These are phyloP conservation scores for Hypselothyrea guttata DNA, from an alignment of 2,888 invertebrate genomes.

Conservation along the genomic window DNA sequence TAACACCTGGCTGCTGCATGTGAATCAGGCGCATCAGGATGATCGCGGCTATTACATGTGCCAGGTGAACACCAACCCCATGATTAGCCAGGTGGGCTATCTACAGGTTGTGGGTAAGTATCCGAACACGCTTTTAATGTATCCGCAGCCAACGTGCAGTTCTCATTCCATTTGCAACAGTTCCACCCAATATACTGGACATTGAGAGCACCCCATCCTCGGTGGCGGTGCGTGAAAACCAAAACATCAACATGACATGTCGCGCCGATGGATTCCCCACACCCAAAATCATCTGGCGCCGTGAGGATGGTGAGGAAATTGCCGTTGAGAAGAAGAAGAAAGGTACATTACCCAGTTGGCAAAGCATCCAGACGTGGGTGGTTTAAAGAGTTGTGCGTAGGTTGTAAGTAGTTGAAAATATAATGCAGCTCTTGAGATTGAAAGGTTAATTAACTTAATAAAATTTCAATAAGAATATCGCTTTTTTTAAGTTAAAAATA, in stretches of 20 bases:
- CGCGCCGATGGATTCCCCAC: conserved; percentile 95
- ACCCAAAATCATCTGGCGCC: conserved; percentile 96
- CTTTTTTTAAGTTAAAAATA: too few relatives aligned
- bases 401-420: too few relatives aligned
- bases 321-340: conserved; percentile 92
- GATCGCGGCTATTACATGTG: conserved; percentile 90
- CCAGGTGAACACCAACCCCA: conserved; percentile 92
- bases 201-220: conserved; percentile 95
- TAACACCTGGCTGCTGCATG: conserved; percentile 95
- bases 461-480: too few relatives aligned
- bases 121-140: background rate
- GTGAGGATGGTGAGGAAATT: conserved; percentile 94
- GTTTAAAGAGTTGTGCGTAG: conserved; percentile 22
- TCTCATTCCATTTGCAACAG: conserved; percentile 83
- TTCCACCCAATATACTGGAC: conserved; percentile 96
- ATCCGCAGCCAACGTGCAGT: background rate
- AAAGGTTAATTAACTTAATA: too few relatives aligned
- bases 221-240: conserved; percentile 95
- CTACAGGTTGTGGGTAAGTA: conserved; percentile 94
- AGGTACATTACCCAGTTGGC: conserved; percentile 84
- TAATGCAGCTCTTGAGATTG: too few relatives aligned
- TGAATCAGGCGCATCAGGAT: conserved; percentile 94
- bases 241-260: conserved; percentile 95
- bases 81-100: conserved; percentile 97
- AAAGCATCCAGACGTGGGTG: background rate